Evolutionary conservation across 2,888 invertebrate species (phyloP).

Genomic region (Malthinus seriepunctatus): DNA sequence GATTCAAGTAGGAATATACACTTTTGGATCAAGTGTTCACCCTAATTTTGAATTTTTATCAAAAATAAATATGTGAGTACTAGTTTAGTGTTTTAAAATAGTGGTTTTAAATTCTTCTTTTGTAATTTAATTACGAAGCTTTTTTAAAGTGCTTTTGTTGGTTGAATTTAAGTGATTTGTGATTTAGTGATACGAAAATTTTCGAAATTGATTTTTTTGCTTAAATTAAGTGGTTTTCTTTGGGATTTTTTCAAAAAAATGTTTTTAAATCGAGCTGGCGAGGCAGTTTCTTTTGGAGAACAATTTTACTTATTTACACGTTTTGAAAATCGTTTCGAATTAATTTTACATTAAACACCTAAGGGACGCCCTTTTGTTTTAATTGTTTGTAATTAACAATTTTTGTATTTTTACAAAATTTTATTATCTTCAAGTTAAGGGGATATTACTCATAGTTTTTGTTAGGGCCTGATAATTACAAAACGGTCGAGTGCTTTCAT

Average conservation of each 20-base stretch:
- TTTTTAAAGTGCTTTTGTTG: background rate
- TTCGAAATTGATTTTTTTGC: background rate
- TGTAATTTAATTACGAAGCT: background rate
- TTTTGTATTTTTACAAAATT: background rate
- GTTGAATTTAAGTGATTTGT: background rate
- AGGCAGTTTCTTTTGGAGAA: background rate
- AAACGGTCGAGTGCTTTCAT: background rate
- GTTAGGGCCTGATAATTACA: conserved; percentile 11
- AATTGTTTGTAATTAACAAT: background rate
- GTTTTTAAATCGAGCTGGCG: background rate
- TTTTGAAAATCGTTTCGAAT: too few species aligned
- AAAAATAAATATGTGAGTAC: conserved; percentile 45
- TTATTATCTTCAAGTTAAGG: background rate
- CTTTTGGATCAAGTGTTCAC: conserved; percentile 39
- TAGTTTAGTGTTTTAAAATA: conserved; percentile 2
- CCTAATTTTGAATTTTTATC: conserved; percentile 42
- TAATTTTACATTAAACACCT: too few species aligned
- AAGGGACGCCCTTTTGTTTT: background rate
- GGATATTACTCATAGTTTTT: background rate
- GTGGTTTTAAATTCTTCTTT: background rate
- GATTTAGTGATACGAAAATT: background rate
- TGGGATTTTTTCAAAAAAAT: too few species aligned
- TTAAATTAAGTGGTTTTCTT: too few species aligned
- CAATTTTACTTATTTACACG: too few species aligned
- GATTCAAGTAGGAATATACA: conserved; percentile 34